Base-by-base conservation (phyloP, 2,113 vertebrate species). In the Chaetodon auriga region DNA sequence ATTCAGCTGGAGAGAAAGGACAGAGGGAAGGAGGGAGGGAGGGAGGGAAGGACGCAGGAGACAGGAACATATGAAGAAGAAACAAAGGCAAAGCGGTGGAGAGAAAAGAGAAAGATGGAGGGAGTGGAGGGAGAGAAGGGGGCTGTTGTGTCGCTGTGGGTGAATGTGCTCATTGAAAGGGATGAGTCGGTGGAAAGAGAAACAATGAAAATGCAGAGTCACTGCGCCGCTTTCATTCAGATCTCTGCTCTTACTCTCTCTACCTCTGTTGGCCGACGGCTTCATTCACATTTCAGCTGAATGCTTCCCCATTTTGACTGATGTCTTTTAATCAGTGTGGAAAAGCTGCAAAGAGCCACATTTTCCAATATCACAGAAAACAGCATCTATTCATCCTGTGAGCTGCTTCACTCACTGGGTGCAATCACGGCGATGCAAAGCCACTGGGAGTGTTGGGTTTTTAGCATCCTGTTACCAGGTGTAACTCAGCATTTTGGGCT, bases 191-290 rank as follows among this genome's bases (percentile, higher is more conserved):
- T 85, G 82, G 75, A 91, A 87, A 85, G 60, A 76, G 77, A 80
- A 90, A 93, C 88, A 95, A 95, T 87, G 92, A 90, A 92, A 94
- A 43, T 81, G 93, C 90, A 78, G 85, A 92, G 91, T 94, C 92
- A 94, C 89, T 87, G 84, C 71, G 36, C 60, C 66, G 10, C 21
- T 79, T 87, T 80, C 46, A 80, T 53, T 80, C 46, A 54, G 5
- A 81, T 45, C 69, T 80, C 48, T 83, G 71, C 68, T 83, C 78
- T 65, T 49, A 81, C 43, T 61, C 57, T 15, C 51, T 66, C 61
- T 30, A 11, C 25, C 13, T 41, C 21, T 45, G 8, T n/a, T 11
- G 38, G 35, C 45, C 19, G 63, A 51, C 46, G 13, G 30, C 61
- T 58, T 60, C 23, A 51, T 4, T 53, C 30, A 36, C 58, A 38